These are phyloP conservation scores for Arge pagana DNA, from an alignment of 2,888 invertebrate species.

Conservation along the genomic window DNA sequence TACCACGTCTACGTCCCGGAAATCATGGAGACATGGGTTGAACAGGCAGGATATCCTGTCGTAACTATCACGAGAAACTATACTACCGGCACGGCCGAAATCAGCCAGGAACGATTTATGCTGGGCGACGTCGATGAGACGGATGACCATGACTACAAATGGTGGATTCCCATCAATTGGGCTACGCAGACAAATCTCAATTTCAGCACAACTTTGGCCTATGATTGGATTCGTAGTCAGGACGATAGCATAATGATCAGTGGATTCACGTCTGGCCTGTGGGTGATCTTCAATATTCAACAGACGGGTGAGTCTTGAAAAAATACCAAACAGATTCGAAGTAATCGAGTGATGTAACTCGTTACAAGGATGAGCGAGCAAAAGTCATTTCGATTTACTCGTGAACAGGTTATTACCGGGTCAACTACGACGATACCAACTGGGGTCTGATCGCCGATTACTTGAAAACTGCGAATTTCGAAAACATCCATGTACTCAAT, in stretches of 20 bases:
- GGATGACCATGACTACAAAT: slow-evolving; percentile 30
- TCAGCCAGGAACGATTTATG: slow-evolving; percentile 32
- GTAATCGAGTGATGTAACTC: slow-evolving; percentile 14
- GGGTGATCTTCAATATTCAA: slow-evolving; percentile 59
- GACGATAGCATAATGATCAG: slow-evolving; percentile 30
- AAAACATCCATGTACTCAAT: slow-evolving; percentile 55
- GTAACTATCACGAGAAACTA: slow-evolving; percentile 48
- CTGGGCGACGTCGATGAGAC: slow-evolving; percentile 18
- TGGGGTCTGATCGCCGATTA: slow-evolving; percentile 49
- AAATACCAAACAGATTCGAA: slow-evolving; percentile 25
- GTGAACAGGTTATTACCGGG: slow-evolving; percentile 50
- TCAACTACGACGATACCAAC: slow-evolving; percentile 53
- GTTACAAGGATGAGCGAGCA: too few species aligned
- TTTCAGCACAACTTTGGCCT: slow-evolving; percentile 27
- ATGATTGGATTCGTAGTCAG: slow-evolving; percentile 31
- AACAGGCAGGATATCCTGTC: slow-evolving; percentile 58
- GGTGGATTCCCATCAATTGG: slow-evolving; percentile 50
- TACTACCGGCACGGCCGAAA: slow-evolving; percentile 26
- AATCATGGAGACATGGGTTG: slow-evolving; percentile 55
- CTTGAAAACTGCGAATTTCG: slow-evolving; percentile 45
- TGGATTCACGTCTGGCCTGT: slow-evolving; percentile 40
- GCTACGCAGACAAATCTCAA: slow-evolving; percentile 32
- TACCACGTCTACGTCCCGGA: slow-evolving; percentile 34
- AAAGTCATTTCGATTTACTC: background rate
- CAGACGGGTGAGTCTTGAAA: slow-evolving; percentile 34